Base-by-base conservation (phyloP, 2,797 vertebrate genomes). In the Sorex maritimensis region DNA sequence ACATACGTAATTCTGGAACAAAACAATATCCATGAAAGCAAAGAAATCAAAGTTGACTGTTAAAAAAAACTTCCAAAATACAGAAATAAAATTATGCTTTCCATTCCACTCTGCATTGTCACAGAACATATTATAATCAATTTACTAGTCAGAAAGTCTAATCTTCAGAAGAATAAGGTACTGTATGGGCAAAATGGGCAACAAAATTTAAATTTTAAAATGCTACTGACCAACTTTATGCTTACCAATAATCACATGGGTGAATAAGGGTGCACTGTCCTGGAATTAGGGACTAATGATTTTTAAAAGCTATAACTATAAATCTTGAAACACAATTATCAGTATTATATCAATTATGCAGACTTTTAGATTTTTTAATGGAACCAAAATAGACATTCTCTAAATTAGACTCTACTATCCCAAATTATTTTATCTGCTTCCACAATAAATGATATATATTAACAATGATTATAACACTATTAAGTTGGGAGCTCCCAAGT, bases 1-100 rank as follows among this genome's bases (percentile, higher is more conserved):
- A 99, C 99, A 95, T 99, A 99, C 0, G 98, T 99, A 97, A 99
- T 99, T 97, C 99, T 99, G 97, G 94, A 98, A 98, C 73, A 98
- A 94, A 97, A 97, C 0, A 92, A 7, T 93, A 23, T 38, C 93
- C 65, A 86, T 84, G 4, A 96, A 92, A 96, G 46, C 10, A 96
- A 93, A 91, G 24, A 8, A 49, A 95, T 67, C 24, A 65, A 91
- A 79, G 52, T n/a, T 73, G 81, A 2, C 1, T 90, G 5, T 71
- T 44, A 65, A 19, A 3, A 44, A 44, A 88, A 93, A 88, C 9
- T 52, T 68, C 44, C n/a, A 80, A 73, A 81, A 81, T 11, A 49
- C 0, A 79, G 58, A 26, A 92, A 85, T 5, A 38, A 12, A 88
- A 61, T 58, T 28, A 28, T 28, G 30, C 3, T 65, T 28, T 52